Percentiles rank a stretch among this genome's conserved stretches.
These are phyloP conservation scores for Paguma larvata DNA, from an alignment of 2,797 vertebrate genomes.

Conservation along the genomic window DNA sequence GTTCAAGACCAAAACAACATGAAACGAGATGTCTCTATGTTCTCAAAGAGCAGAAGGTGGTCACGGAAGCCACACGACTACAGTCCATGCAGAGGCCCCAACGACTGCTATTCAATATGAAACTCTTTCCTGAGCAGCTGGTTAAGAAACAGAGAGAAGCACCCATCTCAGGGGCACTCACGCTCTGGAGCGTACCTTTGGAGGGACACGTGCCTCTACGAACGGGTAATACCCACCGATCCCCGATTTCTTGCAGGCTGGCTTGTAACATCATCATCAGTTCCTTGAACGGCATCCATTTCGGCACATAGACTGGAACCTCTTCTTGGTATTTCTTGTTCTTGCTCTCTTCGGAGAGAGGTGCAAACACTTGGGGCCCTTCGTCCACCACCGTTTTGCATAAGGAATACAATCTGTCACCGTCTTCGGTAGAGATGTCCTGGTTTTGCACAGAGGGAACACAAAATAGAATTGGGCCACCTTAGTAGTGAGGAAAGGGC, in stretches of 20 bases:
- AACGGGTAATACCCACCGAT: slow-evolving; percentile 90
- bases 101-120: neutral
- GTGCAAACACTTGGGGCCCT: slow-evolving; percentile 95
- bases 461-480: neutral
- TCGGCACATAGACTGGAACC: slow-evolving; percentile 94
- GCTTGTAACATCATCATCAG: slow-evolving; percentile 95
- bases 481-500: neutral
- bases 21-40: slow-evolving; percentile 6
- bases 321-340: slow-evolving; percentile 96
- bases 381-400: slow-evolving; percentile 95
- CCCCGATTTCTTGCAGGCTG: slow-evolving; percentile 96
- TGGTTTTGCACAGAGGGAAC: slow-evolving; percentile 72
- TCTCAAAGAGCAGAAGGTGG: neutral
- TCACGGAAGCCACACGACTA: neutral
- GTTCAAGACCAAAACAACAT: slow-evolving; percentile 37
- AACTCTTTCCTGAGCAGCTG: neutral
- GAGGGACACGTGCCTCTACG: neutral
- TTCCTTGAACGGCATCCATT: slow-evolving; percentile 96
- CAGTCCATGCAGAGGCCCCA: neutral
- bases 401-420: slow-evolving; percentile 94
- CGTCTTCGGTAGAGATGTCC: slow-evolving; percentile 98
- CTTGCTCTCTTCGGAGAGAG: slow-evolving; percentile 92
- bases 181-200: neutral
- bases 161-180: neutral
- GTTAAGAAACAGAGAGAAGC: neutral